Conservation (phyloP, 2,113 vertebrate species). For the Lamprotornis superbus region DNA sequence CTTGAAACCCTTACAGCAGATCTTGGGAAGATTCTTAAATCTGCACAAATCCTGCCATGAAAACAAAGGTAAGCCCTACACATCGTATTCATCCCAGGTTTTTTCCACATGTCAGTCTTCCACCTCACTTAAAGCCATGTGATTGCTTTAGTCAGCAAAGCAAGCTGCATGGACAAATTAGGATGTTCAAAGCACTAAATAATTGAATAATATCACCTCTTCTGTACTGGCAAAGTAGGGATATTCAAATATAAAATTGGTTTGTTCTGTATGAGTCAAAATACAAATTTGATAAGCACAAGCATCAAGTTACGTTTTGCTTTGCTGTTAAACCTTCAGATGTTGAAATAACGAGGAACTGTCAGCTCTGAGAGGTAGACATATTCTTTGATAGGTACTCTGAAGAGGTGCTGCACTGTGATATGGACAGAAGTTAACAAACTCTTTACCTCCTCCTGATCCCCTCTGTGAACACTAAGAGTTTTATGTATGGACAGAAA, state of each 20-base stretch:
- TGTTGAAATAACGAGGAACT: not conserved
- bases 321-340: not conserved
- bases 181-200: not conserved
- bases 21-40: not conserved
- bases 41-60: not conserved
- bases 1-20: not conserved
- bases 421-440: not conserved
- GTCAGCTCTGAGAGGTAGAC: not conserved
- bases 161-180: not conserved
- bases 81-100: not conserved
- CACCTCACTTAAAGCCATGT: not conserved
- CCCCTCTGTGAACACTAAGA: not conserved
- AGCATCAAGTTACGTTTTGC: not conserved
- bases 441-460: not conserved
- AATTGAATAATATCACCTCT: not conserved
- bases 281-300: not conserved
- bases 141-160: not conserved
- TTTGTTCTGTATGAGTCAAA: not conserved
- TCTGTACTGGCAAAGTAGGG: not conserved
- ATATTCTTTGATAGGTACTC: not conserved
- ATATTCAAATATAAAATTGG: not conserved
- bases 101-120: not conserved
- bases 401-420: not conserved
- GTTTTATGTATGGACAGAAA: not conserved
- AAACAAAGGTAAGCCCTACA: not conserved